Base-by-base conservation (phyloP, 2,113 vertebrate genomes). In the Reinhardtius hippoglossoides region DNA sequence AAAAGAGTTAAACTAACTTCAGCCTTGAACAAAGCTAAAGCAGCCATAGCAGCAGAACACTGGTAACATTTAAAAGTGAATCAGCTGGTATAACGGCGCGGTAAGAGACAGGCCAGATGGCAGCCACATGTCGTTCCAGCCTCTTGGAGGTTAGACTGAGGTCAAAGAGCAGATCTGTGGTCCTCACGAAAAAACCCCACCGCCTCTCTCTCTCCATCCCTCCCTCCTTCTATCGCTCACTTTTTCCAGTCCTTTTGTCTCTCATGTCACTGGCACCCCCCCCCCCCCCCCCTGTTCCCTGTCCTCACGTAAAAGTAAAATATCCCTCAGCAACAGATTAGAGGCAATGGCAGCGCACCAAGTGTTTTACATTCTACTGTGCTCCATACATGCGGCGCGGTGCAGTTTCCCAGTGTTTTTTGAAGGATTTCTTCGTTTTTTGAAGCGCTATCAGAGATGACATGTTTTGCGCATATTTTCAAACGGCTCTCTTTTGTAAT, bases 401-500 rank as follows among this genome's bases (percentile, higher is more conserved):
- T 68, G 60, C 60, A 40, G 63, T 81, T 42, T 54, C 35, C 42
- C 16, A 50, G 18, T 72, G 54, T 87, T 91, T 90, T 78, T 72
- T 67, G 67, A 87, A 71, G 86, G 75, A 63, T 79, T 89, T 86
- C n/a, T 48, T 16, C 5, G 4, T 18, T 54, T 89, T 73, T 88
- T 93, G 85, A 91, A 88, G 89, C 69, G 74, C 31, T 86, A 93
- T 90, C 82, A 87, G 87, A 86, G 88, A 84, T 91, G 92, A 91
- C 88, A 89, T 91, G 91, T 91, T 91, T 83, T 90, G 76, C 80
- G 80, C 81, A 89, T 86, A 82, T 87, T 92, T 89, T 88, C 83
- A 91, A 89, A 85, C 86, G 59, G 56, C 24, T 83, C 65, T 61
- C 80, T 87, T 93, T 92, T 93, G 90, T 91, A 86, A 88, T 92